Conservation (phyloP, 2,797 vertebrate species). For the Xenopus petersii region DNA sequence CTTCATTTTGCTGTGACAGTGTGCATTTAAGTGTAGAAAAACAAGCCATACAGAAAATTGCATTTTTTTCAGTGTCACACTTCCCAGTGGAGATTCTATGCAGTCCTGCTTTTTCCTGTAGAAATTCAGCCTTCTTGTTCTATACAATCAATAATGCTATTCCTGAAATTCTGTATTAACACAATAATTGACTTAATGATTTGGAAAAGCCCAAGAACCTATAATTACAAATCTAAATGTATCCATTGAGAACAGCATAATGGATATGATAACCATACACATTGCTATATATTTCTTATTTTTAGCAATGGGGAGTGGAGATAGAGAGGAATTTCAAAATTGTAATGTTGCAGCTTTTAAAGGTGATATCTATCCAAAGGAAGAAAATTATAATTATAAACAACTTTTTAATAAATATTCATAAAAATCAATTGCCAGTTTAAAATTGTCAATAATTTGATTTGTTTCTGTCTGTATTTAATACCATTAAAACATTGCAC, state of each 20-base stretch:
- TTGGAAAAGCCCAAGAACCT: constrained; percentile 56
- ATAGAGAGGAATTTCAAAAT: too few relatives aligned
- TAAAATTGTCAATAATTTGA: too few relatives aligned
- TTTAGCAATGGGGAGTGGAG: too few relatives aligned
- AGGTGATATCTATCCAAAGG: too few relatives aligned
- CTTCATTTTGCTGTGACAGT: constrained; percentile 40
- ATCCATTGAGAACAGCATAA: constrained; percentile 28
- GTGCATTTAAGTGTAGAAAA: constrained; percentile 10
- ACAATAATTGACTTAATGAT: constrained; percentile 61
- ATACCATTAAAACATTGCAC: too few relatives aligned
- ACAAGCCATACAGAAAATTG: constrained; percentile 18
- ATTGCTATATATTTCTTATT: too few relatives aligned
- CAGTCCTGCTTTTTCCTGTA: constrained; percentile 19
- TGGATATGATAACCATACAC: background rate
- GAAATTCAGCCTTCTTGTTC: too few relatives aligned
- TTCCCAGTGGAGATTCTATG: constrained; percentile 34
- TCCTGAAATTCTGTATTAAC: constrained; percentile 58
- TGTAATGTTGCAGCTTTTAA: too few relatives aligned
- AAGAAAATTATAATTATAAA: too few relatives aligned
- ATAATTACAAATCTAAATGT: constrained; percentile 59
- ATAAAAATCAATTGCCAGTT: too few relatives aligned
- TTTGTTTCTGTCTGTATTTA: too few relatives aligned
- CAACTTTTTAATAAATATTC: too few relatives aligned
- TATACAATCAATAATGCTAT: constrained; percentile 60
- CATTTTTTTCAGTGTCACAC: constrained; percentile 39